phyloP scores from a whole-genome alignment of 2,797 vertebrate genomes.

The Euphonia xanthogaster region DNA sequence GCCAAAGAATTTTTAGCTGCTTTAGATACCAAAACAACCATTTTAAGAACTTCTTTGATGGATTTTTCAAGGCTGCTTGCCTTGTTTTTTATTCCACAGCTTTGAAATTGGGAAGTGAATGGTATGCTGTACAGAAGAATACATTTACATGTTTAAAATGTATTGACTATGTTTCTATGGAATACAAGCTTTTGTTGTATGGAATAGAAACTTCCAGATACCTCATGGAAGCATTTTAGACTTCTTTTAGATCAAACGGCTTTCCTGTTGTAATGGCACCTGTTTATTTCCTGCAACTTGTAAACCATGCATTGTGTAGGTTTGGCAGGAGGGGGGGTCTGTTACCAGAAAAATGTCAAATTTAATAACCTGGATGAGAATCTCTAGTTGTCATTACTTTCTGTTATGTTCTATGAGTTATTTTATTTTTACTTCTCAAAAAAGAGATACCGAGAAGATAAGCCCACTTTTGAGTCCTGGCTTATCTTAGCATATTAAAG shows the following conservation, averaged over 20 bases:
- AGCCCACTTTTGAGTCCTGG: not conserved
- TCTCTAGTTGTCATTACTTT: not conserved
- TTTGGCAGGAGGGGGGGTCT: not conserved
- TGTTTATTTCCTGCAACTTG: not conserved
- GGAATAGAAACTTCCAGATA: not conserved
- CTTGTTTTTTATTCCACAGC: not conserved
- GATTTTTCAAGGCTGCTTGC: not conserved
- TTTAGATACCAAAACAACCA: not conserved
- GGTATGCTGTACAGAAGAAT: not conserved
- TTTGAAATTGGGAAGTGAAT: not conserved
- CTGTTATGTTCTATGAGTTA: not conserved
- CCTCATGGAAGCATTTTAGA: not conserved
- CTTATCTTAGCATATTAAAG: not conserved
- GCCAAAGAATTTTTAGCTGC: slow-evolving; percentile 28
- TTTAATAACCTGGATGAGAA: not conserved
- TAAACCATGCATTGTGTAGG: not conserved
- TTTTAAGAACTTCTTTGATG: not conserved
- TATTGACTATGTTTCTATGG: not conserved
- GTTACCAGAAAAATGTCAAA: not conserved
- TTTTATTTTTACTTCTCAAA: not conserved
- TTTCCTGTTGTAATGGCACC: not conserved
- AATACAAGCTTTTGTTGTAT: not conserved
- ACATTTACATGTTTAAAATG: not conserved
- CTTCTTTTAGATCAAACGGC: not conserved
- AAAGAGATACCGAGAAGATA: not conserved